Conservation (phyloP, 2,888 invertebrate species). For the Phlogophora meticulosa region DNA sequence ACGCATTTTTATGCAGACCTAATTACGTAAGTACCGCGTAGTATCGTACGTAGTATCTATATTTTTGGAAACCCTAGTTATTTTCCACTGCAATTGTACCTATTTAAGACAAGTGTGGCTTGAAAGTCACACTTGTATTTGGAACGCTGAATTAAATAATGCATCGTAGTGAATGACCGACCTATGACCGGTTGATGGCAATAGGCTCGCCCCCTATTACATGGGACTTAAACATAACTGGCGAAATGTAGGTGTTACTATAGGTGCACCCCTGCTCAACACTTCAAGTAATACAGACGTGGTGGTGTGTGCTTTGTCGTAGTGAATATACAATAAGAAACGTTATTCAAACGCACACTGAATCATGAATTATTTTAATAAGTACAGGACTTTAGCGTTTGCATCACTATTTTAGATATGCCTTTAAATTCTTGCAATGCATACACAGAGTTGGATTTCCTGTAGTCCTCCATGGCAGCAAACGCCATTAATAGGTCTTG, state of each 20-base stretch:
- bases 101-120: not conserved
- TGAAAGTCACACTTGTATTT: not conserved
- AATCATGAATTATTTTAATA: conserved; percentile 40
- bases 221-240: too few relatives aligned
- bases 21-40: too few relatives aligned
- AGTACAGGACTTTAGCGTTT: conserved; percentile 73
- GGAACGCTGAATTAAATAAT: conserved; percentile 10
- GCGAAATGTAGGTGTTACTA: too few relatives aligned
- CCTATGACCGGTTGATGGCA: too few relatives aligned
- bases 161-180: not conserved
- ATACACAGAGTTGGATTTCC: conserved; percentile 62
- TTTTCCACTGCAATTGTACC: not conserved
- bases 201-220: too few relatives aligned
- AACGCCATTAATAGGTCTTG: conserved; percentile 75
- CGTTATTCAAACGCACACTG: conserved; percentile 16
- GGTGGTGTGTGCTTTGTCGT: too few relatives aligned
- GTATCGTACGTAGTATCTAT: too few relatives aligned
- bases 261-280: too few relatives aligned
- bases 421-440: conserved; percentile 71
- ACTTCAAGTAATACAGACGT: too few relatives aligned
- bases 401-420: conserved; percentile 72
- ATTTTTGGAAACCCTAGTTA: too few relatives aligned
- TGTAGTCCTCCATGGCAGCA: conserved; percentile 69
- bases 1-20: too few relatives aligned
- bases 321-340: too few relatives aligned